Evolutionary conservation across 2,113 vertebrate species (phyloP).

Genomic region (Sapajus apella): DNA sequence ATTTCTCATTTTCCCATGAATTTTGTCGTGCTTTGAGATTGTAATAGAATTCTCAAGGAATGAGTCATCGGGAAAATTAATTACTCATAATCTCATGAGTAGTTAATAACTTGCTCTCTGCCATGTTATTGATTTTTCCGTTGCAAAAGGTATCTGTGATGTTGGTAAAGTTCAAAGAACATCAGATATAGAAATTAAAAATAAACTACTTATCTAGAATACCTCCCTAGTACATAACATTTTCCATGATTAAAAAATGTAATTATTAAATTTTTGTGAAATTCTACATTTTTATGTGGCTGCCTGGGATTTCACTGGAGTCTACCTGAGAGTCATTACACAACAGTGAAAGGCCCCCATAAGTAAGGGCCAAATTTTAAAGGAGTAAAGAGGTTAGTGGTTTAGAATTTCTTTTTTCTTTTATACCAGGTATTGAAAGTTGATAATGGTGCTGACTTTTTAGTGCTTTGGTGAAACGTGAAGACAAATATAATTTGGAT

Average conservation of each 20-base stretch:
- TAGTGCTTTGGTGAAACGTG: neutral
- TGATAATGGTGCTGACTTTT: neutral
- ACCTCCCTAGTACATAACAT: neutral
- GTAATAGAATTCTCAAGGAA: neutral
- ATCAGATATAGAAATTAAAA: neutral
- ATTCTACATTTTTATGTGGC: neutral
- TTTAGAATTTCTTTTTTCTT: neutral
- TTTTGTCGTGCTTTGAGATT: neutral
- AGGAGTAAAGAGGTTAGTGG: neutral
- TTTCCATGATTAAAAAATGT: neutral
- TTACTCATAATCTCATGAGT: neutral
- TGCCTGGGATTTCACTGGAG: neutral
- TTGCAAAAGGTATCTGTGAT: neutral
- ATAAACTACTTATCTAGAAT: neutral
- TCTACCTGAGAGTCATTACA: neutral
- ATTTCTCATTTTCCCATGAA: neutral
- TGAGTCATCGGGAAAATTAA: slow-evolving; percentile 23
- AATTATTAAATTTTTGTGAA: neutral
- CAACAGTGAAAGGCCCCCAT: neutral
- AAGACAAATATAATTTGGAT: neutral
- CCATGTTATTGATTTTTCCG: neutral
- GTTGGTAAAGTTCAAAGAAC: neutral
- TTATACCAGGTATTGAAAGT: neutral
- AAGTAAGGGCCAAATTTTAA: neutral
- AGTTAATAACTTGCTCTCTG: neutral